phyloP scores from a whole-genome alignment of 2,888 invertebrate species.

The Ceratothoa steindachneri region DNA sequence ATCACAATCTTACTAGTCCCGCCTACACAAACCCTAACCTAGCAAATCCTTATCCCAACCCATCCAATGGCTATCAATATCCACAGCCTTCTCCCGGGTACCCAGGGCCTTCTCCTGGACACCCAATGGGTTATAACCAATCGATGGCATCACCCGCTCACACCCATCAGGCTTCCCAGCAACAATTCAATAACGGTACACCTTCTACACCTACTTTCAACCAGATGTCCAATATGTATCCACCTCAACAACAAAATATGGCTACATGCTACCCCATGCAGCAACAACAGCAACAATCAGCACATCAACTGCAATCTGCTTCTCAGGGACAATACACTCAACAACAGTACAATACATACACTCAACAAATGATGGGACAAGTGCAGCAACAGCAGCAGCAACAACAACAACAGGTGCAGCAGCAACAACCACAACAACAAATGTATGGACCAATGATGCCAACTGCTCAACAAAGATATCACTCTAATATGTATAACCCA shows the following conservation, averaged over 20 bases:
- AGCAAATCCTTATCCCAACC: conserved; percentile 47
- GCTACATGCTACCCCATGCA: conserved; percentile 21
- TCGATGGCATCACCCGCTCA: conserved; percentile 38
- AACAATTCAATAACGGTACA: conserved; percentile 16
- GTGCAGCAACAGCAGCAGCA: conserved; percentile 46
- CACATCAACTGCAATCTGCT: conserved; percentile 24
- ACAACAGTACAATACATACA: conserved; percentile 46
- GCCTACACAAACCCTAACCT: conserved; percentile 28
- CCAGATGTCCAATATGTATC: not conserved
- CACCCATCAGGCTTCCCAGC: conserved; percentile 32
- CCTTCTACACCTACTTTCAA: not conserved
- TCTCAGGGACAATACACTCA: conserved; percentile 35
- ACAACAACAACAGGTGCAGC: conserved; percentile 27
- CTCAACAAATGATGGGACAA: conserved; percentile 31
- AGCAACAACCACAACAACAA: conserved; percentile 47
- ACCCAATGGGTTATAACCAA: conserved; percentile 25
- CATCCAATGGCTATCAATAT: conserved; percentile 40
- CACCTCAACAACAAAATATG: conserved; percentile 19
- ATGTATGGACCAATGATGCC: conserved; percentile 36
- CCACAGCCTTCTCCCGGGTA: conserved; percentile 37
- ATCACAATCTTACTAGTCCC: conserved; percentile 32
- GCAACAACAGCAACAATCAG: conserved; percentile 21
- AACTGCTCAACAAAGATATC: conserved; percentile 1
- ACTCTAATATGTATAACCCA: conserved; percentile 14
- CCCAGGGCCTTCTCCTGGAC: conserved; percentile 38